Evolutionary conservation across 2,888 invertebrate genomes (phyloP).

Genomic region (Drosophila imparisetae): DNA sequence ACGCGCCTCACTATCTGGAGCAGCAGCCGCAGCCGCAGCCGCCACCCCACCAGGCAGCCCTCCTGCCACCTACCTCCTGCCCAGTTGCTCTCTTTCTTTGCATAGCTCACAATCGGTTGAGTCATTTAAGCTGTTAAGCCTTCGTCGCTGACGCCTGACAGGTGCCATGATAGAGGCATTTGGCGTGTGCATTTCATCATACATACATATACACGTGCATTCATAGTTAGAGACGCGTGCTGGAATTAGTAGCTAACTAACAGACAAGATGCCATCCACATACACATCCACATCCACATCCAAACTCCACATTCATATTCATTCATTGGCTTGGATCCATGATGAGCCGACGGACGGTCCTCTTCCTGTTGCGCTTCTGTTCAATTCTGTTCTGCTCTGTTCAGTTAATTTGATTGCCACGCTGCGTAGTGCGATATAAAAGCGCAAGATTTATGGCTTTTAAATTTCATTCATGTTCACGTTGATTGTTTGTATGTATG

Average conservation of each 20-base stretch:
- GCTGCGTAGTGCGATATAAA: conserved; percentile 51
- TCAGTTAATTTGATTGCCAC: conserved; percentile 66
- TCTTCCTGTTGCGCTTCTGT: conserved; percentile 50
- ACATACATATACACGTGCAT: conserved; percentile 7
- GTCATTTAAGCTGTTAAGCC: conserved; percentile 69
- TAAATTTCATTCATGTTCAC: conserved; percentile 67
- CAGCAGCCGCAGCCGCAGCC: conserved; percentile 13
- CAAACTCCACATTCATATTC: conserved; percentile 10
- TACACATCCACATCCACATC: not conserved
- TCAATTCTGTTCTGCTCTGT: conserved; percentile 13
- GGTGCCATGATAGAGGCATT: conserved; percentile 62
- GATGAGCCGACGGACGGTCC: conserved; percentile 25
- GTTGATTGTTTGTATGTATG: conserved; percentile 44
- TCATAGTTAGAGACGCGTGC: conserved; percentile 61
- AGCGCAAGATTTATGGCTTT: conserved; percentile 71
- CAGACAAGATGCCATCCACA: conserved; percentile 26
- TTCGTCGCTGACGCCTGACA: conserved; percentile 65
- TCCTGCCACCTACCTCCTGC: not conserved
- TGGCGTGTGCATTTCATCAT: conserved; percentile 59
- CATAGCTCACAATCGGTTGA: conserved; percentile 19
- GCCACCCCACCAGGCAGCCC: not conserved
- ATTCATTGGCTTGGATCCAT: conserved; percentile 39
- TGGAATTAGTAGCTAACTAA: conserved; percentile 61
- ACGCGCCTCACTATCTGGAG: conserved; percentile 64
- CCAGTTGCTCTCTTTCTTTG: not conserved